Conservation (phyloP, 2,113 vertebrate genomes). For the Vulpes vulpes region DNA sequence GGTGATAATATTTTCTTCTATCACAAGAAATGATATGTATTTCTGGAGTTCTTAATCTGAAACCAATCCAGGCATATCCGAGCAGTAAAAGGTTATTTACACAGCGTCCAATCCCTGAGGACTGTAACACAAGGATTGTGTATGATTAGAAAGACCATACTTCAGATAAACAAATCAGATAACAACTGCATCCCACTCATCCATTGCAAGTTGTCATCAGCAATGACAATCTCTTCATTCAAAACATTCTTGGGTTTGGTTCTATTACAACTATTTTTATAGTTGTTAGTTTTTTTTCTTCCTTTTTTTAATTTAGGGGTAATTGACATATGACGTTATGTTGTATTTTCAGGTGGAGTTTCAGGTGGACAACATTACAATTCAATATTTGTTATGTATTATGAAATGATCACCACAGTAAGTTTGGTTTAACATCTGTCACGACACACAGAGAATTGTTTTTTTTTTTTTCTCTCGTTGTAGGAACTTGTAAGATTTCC, state of each 20-base stretch:
- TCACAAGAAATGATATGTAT: not conserved
- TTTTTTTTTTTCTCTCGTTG: not conserved
- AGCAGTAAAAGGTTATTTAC: not conserved
- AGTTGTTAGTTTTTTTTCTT: not conserved
- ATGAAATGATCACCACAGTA: not conserved
- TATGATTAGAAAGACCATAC: not conserved
- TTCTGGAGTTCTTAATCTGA: not conserved
- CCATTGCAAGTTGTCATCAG: not conserved
- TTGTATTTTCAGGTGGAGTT: not conserved
- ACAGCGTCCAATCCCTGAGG: not conserved
- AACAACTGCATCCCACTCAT: not conserved
- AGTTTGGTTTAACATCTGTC: not conserved
- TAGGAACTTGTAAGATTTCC: not conserved
- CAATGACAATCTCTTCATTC: not conserved
- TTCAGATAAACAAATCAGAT: constrained; percentile 8
- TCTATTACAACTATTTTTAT: not conserved
- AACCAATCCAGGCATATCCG: not conserved
- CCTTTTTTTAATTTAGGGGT: not conserved
- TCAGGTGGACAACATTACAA: not conserved
- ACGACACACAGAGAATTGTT: not conserved
- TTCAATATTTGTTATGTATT: not conserved
- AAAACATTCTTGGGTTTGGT: constrained; percentile 42
- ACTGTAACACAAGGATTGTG: not conserved
- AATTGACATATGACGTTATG: not conserved
- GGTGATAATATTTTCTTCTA: not conserved